These are phyloP conservation scores for Sebastes goodei DNA, from an alignment of 2,797 vertebrate genomes.

Conservation along the genomic window DNA sequence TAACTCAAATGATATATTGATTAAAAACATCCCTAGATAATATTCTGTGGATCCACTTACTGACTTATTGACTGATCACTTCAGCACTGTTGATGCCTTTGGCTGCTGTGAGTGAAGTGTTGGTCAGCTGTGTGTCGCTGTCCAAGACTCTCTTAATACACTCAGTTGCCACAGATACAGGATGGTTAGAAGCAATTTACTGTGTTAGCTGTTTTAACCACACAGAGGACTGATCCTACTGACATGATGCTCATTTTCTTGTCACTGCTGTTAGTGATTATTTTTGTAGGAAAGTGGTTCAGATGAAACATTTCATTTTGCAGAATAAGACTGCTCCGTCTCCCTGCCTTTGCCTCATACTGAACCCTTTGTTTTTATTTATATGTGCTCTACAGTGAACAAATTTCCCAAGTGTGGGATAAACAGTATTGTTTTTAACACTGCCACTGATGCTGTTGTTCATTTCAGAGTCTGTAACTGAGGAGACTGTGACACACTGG, in stretches of 20 bases:
- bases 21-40: neutral
- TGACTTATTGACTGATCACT: neutral
- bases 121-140: conserved; percentile 27
- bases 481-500: neutral
- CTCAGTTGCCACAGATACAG: conserved; percentile 66
- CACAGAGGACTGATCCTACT: neutral
- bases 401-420: neutral
- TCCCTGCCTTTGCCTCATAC: neutral
- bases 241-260: conserved; percentile 33
- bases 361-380: neutral
- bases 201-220: conserved; percentile 41
- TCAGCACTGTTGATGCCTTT: neutral
- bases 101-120: conserved; percentile 22
- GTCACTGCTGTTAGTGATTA: conserved; percentile 15
- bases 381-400: neutral
- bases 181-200: conserved; percentile 68
- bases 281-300: neutral
- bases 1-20: neutral
- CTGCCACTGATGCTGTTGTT: neutral
- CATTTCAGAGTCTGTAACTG: neutral
- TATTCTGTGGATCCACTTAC: neutral
- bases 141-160: conserved; percentile 43
- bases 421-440: neutral
- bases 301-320: neutral
- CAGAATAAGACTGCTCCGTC: neutral